Percentiles rank a stretch among this genome's conserved stretches.
Evolutionary conservation across 2,113 vertebrate species (phyloP).

Genomic region (Sula dactylatra): DNA sequence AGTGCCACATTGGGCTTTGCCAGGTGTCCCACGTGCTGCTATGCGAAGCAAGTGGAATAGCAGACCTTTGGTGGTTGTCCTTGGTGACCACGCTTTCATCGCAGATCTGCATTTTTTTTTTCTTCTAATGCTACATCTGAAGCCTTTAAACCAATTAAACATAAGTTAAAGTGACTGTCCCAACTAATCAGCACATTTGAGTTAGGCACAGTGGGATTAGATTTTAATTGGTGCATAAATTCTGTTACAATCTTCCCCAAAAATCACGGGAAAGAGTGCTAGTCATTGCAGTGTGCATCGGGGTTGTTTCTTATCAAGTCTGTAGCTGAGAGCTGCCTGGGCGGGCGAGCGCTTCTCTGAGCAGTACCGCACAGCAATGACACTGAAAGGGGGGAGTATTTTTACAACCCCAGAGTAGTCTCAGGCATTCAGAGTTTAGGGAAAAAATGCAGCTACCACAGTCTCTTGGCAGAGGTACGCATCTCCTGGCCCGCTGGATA

Average conservation of each 20-base stretch:
- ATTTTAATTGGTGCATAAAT: background rate
- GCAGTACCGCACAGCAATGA: background rate
- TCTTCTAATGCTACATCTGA: constrained; percentile 4
- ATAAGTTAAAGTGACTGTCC: constrained; percentile 16
- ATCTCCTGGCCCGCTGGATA: background rate
- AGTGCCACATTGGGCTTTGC: background rate
- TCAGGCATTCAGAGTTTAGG: background rate
- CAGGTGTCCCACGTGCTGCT: background rate
- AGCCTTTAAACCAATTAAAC: constrained; percentile 39
- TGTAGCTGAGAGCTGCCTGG: background rate
- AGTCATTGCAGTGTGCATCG: rapidly evolving
- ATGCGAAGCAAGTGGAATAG: background rate
- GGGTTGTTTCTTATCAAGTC: background rate
- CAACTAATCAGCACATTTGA: background rate
- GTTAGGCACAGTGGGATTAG: background rate
- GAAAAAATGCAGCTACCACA: background rate
- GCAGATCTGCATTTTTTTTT: background rate
- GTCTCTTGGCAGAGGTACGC: background rate
- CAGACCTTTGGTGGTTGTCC: background rate
- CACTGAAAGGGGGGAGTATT: background rate
- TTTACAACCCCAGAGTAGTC: background rate
- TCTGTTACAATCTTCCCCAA: background rate
- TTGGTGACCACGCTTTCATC: background rate
- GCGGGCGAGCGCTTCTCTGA: background rate
- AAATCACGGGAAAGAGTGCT: background rate